Evolutionary conservation across 2,113 vertebrate species (phyloP), one percentile per base, ranked within the genome.

Genomic region (Bos javanicus): DNA sequence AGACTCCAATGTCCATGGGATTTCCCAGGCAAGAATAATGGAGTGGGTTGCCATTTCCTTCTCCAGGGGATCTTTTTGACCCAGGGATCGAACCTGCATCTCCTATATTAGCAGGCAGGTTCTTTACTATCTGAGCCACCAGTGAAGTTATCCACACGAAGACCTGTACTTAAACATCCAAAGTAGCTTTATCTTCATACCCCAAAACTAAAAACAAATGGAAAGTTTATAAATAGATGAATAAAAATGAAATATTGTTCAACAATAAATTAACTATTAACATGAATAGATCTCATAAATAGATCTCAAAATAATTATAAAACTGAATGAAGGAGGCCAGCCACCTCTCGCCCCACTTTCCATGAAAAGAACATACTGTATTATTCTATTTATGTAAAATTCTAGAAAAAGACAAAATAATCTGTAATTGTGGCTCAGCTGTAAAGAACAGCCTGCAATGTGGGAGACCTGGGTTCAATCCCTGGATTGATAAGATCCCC

Each of bases 321-420:
- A 62, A 62, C 16, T 60, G 26, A 43, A 3, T 39, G 26, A 43
- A 87, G 60, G 8, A 81, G 59, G 80, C 28, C 46, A 83, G 62
- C 74, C 1, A 14, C 21, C 7, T n/a, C 2, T 30, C 2, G 2
- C 19, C 4, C 26, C 14, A 30, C 48, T 10, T 50, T 50, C 26
- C 43, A 23, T 28, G 39, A 60, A 54, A 67, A 76, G 19, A 43
- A n/a, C 21, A 26, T 17, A 54, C 8, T 46, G 10, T 87, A 33
- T 82, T 74, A 94, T 86, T 59, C 11, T 5, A n/a, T 28, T 59
- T 80, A 33, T 28, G n/a, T 60, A 59, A 62, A 94, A 43, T 71
- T 87, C 15, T 90, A 48, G 30, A 54, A 33, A 85, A 64, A 26
- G 30, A 80, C 10, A 57, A 48, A 74, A 11, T 85, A 89, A 67